Evolutionary conservation across 2,888 invertebrate species (phyloP).

Genomic region (Himalopsyche tibetana): DNA sequence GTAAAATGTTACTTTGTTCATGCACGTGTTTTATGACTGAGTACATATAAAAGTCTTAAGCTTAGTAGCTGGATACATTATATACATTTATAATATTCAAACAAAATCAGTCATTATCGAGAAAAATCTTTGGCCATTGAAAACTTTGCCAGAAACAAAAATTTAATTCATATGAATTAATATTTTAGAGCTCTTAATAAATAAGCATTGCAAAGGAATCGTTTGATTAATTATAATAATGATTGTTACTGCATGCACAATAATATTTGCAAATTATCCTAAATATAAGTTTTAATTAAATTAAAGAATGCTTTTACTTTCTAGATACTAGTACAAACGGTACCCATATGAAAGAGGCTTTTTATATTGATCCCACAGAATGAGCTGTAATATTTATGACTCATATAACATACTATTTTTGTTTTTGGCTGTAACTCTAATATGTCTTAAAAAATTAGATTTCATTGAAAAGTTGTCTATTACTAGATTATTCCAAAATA

Average conservation of each 20-base stretch:
- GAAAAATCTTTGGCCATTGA: constrained; percentile 24
- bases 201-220: constrained; percentile 2
- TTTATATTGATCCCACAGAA: constrained; percentile 12
- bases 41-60: constrained; percentile 26
- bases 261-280: background rate
- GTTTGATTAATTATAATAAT: background rate
- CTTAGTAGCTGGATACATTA: constrained; percentile 26
- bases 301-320: constrained; percentile 1
- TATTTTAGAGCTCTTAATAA: background rate
- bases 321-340: constrained; percentile 14
- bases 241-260: background rate
- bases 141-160: constrained; percentile 29
- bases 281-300: background rate
- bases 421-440: background rate
- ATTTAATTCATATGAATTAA: constrained; percentile 10
- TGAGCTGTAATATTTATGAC: constrained; percentile 9
- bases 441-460: background rate
- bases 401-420: constrained; percentile 15
- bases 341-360: background rate
- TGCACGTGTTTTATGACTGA: constrained; percentile 30
- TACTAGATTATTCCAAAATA: background rate
- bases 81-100: background rate
- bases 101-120: constrained; percentile 22
- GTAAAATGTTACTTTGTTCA: constrained; percentile 21
- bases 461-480: too few species aligned